These are phyloP conservation scores for Takifugu ocellatus DNA, from an alignment of 2,797 vertebrate genomes.

Conservation along the genomic window DNA sequence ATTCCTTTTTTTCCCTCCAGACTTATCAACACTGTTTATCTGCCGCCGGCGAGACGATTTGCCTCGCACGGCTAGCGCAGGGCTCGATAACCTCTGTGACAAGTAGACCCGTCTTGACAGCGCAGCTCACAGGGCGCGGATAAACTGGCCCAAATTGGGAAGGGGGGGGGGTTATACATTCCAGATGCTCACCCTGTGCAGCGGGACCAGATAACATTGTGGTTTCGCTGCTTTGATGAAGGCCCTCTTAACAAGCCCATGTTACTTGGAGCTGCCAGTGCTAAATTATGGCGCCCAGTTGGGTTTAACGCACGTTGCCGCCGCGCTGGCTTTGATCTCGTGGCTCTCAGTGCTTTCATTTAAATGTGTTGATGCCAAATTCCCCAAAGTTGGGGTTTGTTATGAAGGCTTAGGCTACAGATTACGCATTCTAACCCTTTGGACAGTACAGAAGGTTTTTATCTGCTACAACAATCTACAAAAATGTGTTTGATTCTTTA, in stretches of 20 bases:
- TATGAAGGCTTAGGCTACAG: not conserved
- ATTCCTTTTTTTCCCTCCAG: conserved; percentile 4
- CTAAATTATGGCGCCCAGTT: conserved; percentile 35
- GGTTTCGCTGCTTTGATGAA: conserved; percentile 54
- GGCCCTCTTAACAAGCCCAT: conserved; percentile 31
- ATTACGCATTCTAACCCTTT: conserved; percentile 7
- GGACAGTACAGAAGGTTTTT: conserved; percentile 22
- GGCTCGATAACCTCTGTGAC: conserved; percentile 52
- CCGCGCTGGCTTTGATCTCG: conserved; percentile 41
- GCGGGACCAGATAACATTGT: conserved; percentile 45
- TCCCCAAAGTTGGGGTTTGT: conserved; percentile 7
- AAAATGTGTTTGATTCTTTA: conserved; percentile 25
- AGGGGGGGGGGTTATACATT: conserved; percentile 28
- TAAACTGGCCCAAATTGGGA: conserved; percentile 35
- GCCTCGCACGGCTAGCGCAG: conserved; percentile 39
- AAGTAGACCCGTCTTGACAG: conserved; percentile 30
- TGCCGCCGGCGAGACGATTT: conserved; percentile 24
- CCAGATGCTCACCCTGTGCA: conserved; percentile 45
- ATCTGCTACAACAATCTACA: conserved; percentile 18
- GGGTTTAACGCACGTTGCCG: conserved; percentile 2
- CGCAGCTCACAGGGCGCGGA: conserved; percentile 32
- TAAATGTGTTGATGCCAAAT: conserved; percentile 19
- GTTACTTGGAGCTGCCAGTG: conserved; percentile 43
- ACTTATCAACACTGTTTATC: conserved; percentile 53
- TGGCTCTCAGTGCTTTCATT: conserved; percentile 10